Evolutionary conservation across 2,113 vertebrate genomes (phyloP).

Genomic region (Cyprinodon brontotheroides): DNA sequence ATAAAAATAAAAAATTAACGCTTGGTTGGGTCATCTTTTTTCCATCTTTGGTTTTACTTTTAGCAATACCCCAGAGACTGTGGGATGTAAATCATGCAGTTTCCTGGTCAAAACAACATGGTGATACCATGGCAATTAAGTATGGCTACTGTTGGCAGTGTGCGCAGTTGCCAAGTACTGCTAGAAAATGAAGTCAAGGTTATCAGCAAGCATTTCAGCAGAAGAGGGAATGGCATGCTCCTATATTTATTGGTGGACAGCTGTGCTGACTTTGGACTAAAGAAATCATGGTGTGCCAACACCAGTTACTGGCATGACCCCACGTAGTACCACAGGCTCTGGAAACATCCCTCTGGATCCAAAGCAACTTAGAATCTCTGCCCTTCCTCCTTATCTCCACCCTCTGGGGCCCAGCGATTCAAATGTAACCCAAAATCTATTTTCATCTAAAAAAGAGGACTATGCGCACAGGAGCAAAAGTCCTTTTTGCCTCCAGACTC

Average conservation of each 20-base stretch:
- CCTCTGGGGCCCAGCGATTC: too few species aligned
- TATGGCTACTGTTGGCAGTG: background rate
- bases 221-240: background rate
- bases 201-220: background rate
- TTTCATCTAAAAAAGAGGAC: too few species aligned
- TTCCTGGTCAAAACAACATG: background rate
- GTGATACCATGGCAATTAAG: background rate
- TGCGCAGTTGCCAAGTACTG: background rate
- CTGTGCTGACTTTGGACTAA: background rate
- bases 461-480: too few species aligned
- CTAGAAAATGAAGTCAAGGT: background rate
- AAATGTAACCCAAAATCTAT: too few species aligned
- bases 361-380: background rate
- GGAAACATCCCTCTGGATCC: background rate
- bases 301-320: background rate
- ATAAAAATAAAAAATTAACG: too few species aligned
- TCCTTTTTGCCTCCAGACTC: too few species aligned
- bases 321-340: background rate
- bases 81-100: background rate
- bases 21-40: background rate
- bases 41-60: background rate
- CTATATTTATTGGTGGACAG: background rate
- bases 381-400: too few species aligned
- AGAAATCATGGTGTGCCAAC: background rate
- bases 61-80: background rate